Evolutionary conservation across 2,797 vertebrate genomes (phyloP).

Genomic region (Thripadectes ignobilis): DNA sequence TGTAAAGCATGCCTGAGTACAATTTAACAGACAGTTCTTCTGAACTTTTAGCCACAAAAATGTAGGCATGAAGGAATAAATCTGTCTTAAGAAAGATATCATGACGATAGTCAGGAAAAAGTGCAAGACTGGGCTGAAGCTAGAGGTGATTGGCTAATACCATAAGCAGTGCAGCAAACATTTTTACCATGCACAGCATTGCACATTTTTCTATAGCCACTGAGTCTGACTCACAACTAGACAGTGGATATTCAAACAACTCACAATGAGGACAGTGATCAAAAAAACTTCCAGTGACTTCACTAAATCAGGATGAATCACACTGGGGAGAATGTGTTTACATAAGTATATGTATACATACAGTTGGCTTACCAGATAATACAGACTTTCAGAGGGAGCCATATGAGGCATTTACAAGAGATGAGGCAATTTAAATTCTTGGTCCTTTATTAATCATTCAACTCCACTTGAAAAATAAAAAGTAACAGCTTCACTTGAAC

Average conservation of each 20-base stretch:
- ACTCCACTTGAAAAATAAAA: constrained; percentile 65
- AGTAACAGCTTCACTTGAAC: constrained; percentile 53
- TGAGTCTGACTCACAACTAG: not conserved
- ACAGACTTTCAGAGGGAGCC: constrained; percentile 6
- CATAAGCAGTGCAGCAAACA: not conserved
- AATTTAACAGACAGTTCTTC: not conserved
- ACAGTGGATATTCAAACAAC: not conserved
- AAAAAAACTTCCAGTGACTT: constrained; percentile 14
- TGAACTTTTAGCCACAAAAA: not conserved
- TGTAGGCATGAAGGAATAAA: not conserved
- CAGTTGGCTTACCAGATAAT: constrained; percentile 15
- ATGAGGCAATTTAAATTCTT: constrained; percentile 57
- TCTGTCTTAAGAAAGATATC: not conserved
- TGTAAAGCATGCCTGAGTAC: not conserved
- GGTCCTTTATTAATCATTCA: constrained; percentile 57
- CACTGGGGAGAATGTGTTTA: not conserved
- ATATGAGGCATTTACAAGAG: constrained; percentile 45
- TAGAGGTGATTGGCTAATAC: not conserved
- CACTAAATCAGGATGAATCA: constrained; percentile 1
- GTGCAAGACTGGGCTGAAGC: not conserved
- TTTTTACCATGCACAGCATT: not conserved
- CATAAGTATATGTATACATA: constrained; percentile 40
- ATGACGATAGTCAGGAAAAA: not conserved
- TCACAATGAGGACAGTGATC: not conserved
- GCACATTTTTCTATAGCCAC: not conserved